These are phyloP conservation scores for Albula goreensis DNA, from an alignment of 2,113 vertebrate species.

Conservation along the genomic window DNA sequence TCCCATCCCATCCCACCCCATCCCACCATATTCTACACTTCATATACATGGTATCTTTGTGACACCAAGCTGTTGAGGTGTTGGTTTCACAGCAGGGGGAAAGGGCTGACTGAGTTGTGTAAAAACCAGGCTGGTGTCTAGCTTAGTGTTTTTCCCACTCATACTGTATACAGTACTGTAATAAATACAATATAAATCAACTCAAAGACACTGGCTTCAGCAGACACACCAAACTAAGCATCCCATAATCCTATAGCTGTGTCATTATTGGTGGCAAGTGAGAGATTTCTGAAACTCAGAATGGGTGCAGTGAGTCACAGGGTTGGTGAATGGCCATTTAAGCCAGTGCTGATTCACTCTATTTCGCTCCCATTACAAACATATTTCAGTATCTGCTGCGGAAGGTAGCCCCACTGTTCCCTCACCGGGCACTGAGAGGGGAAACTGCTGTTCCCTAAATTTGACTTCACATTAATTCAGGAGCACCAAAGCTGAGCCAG, in stretches of 20 bases:
- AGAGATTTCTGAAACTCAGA: neutral
- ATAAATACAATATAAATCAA: neutral
- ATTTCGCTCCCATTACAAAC: neutral
- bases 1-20: no score
- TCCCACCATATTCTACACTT: neutral
- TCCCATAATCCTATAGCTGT: neutral
- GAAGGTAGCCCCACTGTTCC: neutral
- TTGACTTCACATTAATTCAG: neutral
- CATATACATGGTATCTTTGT: neutral
- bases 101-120: slow-evolving; percentile 22
- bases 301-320: neutral
- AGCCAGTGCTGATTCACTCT: neutral
- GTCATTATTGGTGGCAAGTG: neutral
- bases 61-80: neutral
- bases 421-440: neutral
- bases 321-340: neutral
- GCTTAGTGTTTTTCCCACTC: slow-evolving; percentile 27
- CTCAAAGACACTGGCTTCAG: neutral
- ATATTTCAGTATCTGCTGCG: neutral
- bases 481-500: neutral
- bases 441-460: neutral
- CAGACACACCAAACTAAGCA: neutral
- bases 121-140: slow-evolving; percentile 23
- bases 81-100: slow-evolving; percentile 16
- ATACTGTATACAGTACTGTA: neutral